Evolutionary conservation across 2,113 vertebrate genomes (phyloP).

Genomic region (Salminus brasiliensis): DNA sequence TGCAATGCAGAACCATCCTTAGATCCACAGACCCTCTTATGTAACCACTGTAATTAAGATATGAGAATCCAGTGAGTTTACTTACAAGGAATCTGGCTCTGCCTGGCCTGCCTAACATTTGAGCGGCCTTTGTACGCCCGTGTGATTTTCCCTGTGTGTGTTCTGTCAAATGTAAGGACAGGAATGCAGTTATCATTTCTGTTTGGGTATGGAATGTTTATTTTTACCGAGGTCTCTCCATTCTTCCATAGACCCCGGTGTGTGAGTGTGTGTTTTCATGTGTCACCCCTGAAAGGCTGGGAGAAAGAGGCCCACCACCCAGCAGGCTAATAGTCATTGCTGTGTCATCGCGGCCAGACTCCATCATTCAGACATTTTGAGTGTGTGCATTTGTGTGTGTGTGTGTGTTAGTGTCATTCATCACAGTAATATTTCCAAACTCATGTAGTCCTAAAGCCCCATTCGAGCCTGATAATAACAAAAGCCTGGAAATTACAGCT

Average conservation of each 20-base stretch:
- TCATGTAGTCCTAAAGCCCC: background rate
- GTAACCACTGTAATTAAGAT: too few species aligned
- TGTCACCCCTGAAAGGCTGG: conserved; percentile 25
- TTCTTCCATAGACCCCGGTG: background rate
- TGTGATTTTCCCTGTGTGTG: conserved; percentile 18
- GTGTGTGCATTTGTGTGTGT: background rate
- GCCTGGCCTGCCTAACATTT: too few species aligned
- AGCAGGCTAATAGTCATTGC: conserved; percentile 14
- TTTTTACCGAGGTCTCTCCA: conserved; percentile 9
- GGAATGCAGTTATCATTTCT: conserved; percentile 58
- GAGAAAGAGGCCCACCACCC: background rate
- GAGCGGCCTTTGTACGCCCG: too few species aligned
- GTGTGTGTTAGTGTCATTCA: conserved; percentile 26
- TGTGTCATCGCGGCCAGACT: conserved; percentile 20
- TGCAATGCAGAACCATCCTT: too few species aligned
- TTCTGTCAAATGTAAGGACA: conserved; percentile 54
- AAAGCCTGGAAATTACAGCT: too few species aligned
- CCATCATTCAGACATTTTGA: background rate
- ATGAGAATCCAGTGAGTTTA: too few species aligned
- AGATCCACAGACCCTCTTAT: too few species aligned
- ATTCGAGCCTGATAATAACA: too few species aligned
- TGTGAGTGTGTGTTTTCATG: background rate
- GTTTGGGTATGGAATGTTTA: conserved; percentile 56
- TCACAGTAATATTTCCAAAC: background rate
- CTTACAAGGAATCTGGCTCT: too few species aligned